These are phyloP conservation scores for Cavia aperea DNA, from an alignment of 2,113 vertebrate genomes.

Conservation along the genomic window DNA sequence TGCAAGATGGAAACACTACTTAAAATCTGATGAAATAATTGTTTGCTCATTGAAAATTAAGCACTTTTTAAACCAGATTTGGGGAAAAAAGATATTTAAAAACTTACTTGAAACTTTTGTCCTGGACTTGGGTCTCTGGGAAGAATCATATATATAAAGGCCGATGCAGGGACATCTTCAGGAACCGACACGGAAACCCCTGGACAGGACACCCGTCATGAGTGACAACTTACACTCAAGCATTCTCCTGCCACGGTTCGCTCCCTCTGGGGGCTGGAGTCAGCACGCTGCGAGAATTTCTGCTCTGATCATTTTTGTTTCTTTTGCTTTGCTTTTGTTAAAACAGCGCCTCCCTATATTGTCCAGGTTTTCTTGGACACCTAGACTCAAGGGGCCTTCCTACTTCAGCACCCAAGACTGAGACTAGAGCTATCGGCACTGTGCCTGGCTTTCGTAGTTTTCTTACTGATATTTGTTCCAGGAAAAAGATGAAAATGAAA, in stretches of 20 bases:
- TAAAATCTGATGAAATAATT: background rate
- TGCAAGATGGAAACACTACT: background rate
- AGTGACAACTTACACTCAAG: conserved; percentile 6
- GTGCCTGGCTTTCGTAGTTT: background rate
- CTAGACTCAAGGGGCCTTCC: background rate
- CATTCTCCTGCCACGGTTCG: background rate
- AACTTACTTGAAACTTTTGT: conserved; percentile 61
- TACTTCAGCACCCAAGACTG: background rate
- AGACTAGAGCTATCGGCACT: background rate
- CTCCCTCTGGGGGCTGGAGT: background rate
- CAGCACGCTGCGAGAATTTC: background rate
- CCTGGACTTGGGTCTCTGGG: conserved; percentile 53
- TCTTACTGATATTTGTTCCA: background rate
- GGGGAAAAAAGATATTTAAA: background rate
- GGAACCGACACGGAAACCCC: conserved; percentile 45
- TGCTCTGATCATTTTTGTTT: background rate
- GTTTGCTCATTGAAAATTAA: conserved; percentile 23
- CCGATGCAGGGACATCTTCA: conserved; percentile 49
- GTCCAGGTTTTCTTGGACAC: background rate
- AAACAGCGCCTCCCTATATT: background rate
- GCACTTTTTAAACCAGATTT: background rate
- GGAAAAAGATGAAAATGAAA: background rate
- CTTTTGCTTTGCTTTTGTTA: background rate
- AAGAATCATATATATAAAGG: conserved; percentile 61
- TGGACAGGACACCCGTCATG: conserved; percentile 40